A percentile compares a stretch with the other conserved stretches of the same genome.
Conservation (phyloP, 1,140 invertebrate species). For the Tetramorium parvispinum region DNA sequence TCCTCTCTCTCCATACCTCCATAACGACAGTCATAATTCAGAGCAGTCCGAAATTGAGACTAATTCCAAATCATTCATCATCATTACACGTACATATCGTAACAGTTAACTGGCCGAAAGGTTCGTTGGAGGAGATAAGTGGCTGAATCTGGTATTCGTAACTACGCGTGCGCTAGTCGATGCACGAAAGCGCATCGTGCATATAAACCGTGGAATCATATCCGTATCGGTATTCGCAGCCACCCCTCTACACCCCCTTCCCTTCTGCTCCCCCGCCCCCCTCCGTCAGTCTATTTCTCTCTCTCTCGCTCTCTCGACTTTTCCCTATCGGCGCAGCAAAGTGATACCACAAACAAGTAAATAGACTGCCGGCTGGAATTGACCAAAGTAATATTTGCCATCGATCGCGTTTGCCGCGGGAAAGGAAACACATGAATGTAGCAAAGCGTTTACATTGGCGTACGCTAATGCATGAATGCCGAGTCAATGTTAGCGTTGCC, state of each 20-base stretch:
- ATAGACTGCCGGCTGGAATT: conserved; percentile 70
- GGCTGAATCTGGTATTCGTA: conserved; percentile 42
- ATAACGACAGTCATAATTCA: conserved; percentile 5
- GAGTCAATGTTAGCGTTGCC: conserved; percentile 69
- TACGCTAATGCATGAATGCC: conserved; percentile 73
- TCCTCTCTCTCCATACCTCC: not conserved
- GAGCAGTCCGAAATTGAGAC: conserved; percentile 23
- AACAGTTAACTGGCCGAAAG: conserved; percentile 47
- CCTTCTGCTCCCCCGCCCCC: too few species aligned
- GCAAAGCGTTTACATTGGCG: conserved; percentile 64
- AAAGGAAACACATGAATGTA: conserved; percentile 60
- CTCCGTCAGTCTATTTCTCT: not conserved
- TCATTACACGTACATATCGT: conserved; percentile 27
- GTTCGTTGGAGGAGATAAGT: conserved; percentile 49
- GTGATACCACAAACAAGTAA: conserved; percentile 74
- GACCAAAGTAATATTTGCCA: conserved; percentile 70
- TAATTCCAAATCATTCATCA: conserved; percentile 41
- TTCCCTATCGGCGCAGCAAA: conserved; percentile 61
- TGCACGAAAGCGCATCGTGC: conserved; percentile 39
- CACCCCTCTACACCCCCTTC: too few species aligned
- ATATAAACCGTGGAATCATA: conserved; percentile 35
- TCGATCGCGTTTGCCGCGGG: conserved; percentile 58
- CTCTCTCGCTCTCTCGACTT: conserved; percentile 24
- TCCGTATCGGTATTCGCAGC: conserved; percentile 22
- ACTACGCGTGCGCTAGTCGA: conserved; percentile 40